Base-by-base conservation (phyloP, 1,140 invertebrate genomes). In the Aplysia californica region DNA sequence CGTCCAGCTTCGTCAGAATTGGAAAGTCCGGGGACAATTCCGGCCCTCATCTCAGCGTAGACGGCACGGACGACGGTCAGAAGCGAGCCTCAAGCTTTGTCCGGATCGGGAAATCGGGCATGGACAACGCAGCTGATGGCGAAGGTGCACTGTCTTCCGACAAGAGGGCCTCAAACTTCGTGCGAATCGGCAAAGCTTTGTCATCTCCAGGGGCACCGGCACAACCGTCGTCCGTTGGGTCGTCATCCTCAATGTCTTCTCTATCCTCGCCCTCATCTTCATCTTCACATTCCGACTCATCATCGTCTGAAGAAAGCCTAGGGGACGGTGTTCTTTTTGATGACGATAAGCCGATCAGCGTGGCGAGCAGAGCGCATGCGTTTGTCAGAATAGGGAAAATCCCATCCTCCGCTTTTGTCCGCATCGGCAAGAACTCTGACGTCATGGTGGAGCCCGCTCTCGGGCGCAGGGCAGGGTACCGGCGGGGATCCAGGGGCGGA, bases 301-400 rank as follows among this genome's bases (percentile, higher is more conserved):
- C 50, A 1, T n/a, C 39, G 33, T 72, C 58, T 5, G 5, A 3
- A 1, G 44, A 72, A 4, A 38, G 3, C 5, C 31, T 68, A 5
- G 58, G 39, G 21, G 58, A 66, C 31, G 76, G 36, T 23, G 56
- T 65, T 61, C 36, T 35, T n/a, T 6, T n/a, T n/a, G 55, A 23
- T 38, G 35, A 56, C 26, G 66, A 75, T 0, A 56, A 66, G 6
- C 44, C 56, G 20, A 56, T 64, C 38, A 23, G 35, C 23, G 5
- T 72, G 1, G 50, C 36, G 1, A 76, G 66, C 29, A 70, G 74
- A 20, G 56, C 58, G 3, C 55, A 39, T 26, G 75, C 81, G 61
- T 82, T 82, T 67, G 73, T 82, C 18, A 70, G 81, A 26, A 82
- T 82, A 50, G 81, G 81, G 55, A 80, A 80, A 67, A 79, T 77